Evolutionary conservation across 2,888 invertebrate genomes (phyloP).

Genomic region (Agapostemon virescens): DNA sequence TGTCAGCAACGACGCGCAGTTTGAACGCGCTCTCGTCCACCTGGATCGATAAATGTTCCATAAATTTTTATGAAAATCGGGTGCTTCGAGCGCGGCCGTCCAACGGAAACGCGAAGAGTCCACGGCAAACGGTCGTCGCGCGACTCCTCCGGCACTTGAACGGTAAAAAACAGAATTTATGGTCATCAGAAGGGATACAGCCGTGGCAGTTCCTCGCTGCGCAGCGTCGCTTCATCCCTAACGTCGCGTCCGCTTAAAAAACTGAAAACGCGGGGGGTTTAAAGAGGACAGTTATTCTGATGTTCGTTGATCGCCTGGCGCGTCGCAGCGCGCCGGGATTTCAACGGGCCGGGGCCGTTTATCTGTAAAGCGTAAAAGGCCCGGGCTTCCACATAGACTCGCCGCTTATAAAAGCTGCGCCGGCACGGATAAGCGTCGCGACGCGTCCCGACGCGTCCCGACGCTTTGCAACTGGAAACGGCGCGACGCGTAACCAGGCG

Average conservation of each 20-base stretch:
- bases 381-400: background rate
- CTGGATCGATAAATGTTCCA: too few species aligned
- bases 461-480: too few species aligned
- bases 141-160: constrained; percentile 4
- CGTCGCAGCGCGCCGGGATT: background rate
- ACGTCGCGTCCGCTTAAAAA: constrained; percentile 7
- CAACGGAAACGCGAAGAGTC: background rate
- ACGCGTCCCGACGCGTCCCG: background rate
- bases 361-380: background rate
- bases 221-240: background rate
- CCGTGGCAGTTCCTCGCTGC: background rate
- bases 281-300: background rate
- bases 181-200: background rate
- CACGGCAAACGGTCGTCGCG: background rate
- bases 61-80: too few species aligned
- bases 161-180: constrained; percentile 20
- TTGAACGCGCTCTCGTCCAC: too few species aligned
- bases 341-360: background rate
- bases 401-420: constrained; percentile 2
- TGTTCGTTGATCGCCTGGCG: background rate
- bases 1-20: too few species aligned
- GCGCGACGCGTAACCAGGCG: background rate
- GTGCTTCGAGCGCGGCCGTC: too few species aligned
- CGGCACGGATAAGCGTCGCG: background rate
- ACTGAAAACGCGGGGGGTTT: constrained; percentile 10